Evolutionary conservation across 2,888 invertebrate genomes (phyloP).

Genomic region (Pammene aurita): DNA sequence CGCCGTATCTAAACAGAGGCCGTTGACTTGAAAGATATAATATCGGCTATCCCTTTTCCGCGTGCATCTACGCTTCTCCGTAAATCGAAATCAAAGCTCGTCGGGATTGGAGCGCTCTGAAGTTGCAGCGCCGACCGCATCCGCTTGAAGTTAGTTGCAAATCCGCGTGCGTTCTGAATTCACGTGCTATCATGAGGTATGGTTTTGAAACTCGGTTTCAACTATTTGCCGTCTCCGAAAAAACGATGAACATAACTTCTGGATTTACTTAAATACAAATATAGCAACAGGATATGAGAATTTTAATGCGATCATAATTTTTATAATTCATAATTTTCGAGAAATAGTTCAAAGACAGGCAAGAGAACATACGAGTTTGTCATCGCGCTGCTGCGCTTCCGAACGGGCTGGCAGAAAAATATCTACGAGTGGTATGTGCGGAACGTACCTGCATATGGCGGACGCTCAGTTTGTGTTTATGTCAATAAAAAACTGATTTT

Average conservation of each 20-base stretch:
- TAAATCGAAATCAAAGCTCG: slow-evolving; percentile 84
- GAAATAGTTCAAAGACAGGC: background rate
- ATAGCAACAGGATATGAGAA: background rate
- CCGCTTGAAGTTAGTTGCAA: slow-evolving; percentile 64
- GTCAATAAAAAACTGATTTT: slow-evolving; percentile 82
- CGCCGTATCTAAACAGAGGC: slow-evolving; percentile 75
- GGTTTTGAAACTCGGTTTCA: slow-evolving; percentile 30
- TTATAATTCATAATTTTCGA: background rate
- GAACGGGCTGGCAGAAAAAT: slow-evolving; percentile 45
- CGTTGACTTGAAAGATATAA: slow-evolving; percentile 78
- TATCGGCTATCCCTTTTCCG: slow-evolving; percentile 63
- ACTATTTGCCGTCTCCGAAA: background rate
- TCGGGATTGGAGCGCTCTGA: slow-evolving; percentile 74
- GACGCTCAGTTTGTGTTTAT: slow-evolving; percentile 83
- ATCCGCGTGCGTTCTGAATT: slow-evolving; percentile 64
- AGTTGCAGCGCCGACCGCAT: slow-evolving; percentile 60
- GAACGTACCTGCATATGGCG: slow-evolving; percentile 82
- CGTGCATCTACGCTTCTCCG: slow-evolving; percentile 75
- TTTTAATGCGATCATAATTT: background rate
- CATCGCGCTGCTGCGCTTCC: slow-evolving; percentile 17
- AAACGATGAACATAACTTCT: background rate
- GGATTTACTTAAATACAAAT: background rate
- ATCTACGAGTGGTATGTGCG: slow-evolving; percentile 58
- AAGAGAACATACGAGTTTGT: background rate
- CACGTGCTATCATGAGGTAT: slow-evolving; percentile 10